Conservation (phyloP, 1,140 invertebrate genomes). For the Apis florea region DNA sequence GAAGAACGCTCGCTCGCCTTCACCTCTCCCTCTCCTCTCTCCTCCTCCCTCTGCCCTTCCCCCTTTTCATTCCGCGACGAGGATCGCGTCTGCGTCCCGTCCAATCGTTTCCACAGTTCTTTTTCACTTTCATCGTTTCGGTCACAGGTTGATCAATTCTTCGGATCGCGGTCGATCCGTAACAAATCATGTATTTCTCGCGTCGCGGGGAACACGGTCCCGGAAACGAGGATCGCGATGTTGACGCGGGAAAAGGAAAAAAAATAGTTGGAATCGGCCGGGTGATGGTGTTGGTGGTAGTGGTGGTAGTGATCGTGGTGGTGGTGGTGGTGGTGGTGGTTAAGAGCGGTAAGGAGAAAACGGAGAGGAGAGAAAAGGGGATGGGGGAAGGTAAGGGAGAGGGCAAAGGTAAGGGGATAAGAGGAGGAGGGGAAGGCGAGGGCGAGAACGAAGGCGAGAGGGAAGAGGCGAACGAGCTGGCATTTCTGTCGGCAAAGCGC, state of each 20-base stretch:
- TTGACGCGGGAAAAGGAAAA: no score
- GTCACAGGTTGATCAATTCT: neutral
- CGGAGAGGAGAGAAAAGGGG: slow-evolving; percentile 1
- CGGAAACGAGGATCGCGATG: no score
- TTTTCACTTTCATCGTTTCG: no score
- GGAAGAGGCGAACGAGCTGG: slow-evolving; percentile 5
- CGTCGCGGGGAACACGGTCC: no score
- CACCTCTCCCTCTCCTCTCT: no score
- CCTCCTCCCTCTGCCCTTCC: no score
- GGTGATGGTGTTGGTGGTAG: no score
- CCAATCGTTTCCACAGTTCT: no score
- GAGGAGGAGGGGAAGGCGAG: slow-evolving; percentile 15
- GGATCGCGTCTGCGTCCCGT: slow-evolving; percentile 4
- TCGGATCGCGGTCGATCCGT: neutral
- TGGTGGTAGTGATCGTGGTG: no score
- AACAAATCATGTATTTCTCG: no score
- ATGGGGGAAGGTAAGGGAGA: slow-evolving; percentile 18
- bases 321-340: neutral
- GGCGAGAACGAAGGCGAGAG: neutral
- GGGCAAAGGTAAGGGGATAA: slow-evolving; percentile 4
- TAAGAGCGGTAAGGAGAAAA: slow-evolving; percentile 12
- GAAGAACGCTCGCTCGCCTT: slow-evolving; percentile 37
- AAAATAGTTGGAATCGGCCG: no score
- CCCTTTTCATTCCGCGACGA: no score
- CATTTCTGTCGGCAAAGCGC: slow-evolving; percentile 46